Evolutionary conservation across 2,113 vertebrate genomes (phyloP).

Genomic region (Rhegmatorhina hoffmannsi): DNA sequence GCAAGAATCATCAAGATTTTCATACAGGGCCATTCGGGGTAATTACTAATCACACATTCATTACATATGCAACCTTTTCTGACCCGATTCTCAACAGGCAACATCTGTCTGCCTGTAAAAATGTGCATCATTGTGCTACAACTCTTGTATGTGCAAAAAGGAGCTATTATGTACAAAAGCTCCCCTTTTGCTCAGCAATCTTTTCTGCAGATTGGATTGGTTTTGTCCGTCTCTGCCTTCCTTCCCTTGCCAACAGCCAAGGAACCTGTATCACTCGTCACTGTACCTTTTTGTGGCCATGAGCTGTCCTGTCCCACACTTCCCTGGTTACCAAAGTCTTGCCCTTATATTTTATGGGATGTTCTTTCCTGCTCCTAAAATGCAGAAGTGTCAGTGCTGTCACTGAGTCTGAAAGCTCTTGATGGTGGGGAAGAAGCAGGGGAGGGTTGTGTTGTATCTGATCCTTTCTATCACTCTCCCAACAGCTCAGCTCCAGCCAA

Average conservation of each 20-base stretch:
- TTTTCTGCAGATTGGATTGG: neutral
- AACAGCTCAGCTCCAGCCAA: neutral
- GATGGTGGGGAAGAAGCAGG: neutral
- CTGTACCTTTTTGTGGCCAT: neutral
- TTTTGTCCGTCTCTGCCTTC: neutral
- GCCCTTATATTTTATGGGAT: neutral
- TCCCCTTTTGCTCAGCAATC: neutral
- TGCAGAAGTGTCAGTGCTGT: neutral
- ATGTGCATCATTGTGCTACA: neutral
- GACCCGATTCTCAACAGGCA: conserved; percentile 30
- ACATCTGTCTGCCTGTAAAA: conserved; percentile 50
- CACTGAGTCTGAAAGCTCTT: neutral
- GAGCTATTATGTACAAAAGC: neutral
- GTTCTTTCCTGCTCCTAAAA: neutral
- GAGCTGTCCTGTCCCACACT: neutral
- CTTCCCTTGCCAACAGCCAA: neutral
- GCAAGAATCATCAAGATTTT: neutral
- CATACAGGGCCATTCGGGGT: conserved; percentile 17
- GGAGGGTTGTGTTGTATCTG: neutral
- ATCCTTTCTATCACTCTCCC: neutral
- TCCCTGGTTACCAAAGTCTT: neutral
- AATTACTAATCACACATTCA: conserved; percentile 35
- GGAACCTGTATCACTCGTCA: neutral
- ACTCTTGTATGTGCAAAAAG: neutral
- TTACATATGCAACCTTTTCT: conserved; percentile 47